A percentile compares a stretch with the other conserved stretches of the same genome.
Conservation (phyloP, 2,888 invertebrate species). For the Ophion costatus region DNA sequence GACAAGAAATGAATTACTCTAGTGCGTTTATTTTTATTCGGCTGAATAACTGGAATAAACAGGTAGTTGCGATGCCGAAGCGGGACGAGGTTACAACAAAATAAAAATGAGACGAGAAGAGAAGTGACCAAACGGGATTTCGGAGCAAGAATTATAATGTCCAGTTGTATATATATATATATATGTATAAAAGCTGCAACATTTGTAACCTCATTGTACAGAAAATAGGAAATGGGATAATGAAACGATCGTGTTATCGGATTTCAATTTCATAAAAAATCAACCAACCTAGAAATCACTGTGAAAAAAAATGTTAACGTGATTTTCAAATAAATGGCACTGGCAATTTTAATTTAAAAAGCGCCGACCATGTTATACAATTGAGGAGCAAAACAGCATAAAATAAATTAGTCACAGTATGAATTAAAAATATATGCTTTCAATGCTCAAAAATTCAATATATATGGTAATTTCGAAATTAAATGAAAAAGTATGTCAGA, state of each 20-base stretch:
- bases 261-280: no score
- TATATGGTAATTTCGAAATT: neutral
- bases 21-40: neutral
- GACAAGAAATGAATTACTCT: neutral
- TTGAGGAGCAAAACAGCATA: no score
- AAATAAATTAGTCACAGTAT: no score
- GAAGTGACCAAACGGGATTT: slow-evolving; percentile 60
- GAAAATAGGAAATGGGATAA: slow-evolving; percentile 24
- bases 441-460: no score
- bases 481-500: neutral
- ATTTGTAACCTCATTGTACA: slow-evolving; percentile 17
- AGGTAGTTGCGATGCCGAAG: slow-evolving; percentile 1
- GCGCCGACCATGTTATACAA: no score
- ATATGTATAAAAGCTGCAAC: slow-evolving; percentile 18
- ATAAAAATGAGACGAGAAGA: slow-evolving; percentile 57
- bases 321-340: no score
- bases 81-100: slow-evolving; percentile 26
- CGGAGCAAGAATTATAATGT: slow-evolving; percentile 49
- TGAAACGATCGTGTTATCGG: no score
- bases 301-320: no score
- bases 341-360: no score
- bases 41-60: slow-evolving; percentile 19
- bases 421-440: no score
- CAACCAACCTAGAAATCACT: no score
- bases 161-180: neutral